Evolutionary conservation across 1,140 invertebrate genomes (phyloP), one percentile per base, ranked within the genome.

Genomic region (Dreissena rostriformis): DNA sequence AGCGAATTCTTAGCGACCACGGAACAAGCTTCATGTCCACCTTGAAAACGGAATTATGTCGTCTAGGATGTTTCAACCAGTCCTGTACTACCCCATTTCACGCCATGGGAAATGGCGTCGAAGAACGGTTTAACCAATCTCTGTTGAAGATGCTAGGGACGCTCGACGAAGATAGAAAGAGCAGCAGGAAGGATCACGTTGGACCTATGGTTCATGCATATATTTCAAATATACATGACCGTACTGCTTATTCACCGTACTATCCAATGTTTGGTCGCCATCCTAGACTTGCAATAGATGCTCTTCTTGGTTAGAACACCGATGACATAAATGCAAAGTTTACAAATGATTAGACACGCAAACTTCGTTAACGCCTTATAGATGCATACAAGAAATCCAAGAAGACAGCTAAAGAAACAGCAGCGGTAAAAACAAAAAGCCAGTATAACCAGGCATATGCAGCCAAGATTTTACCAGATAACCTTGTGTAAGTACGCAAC

Each of bases 141-240:
- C 1, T 71, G 12, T 12, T 71, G 8, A 12, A 39, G 4, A 71
- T 71, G 11, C 1, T 71, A 8, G 68, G 68, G 19, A 71, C 68
- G 10, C 22, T 71, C 0, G 68, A 71, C 7, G 68, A 71, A 24
- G 29, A 28, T 11, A 1, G 8, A 11, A 71, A 39, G 29, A 10
- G 10, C 28, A 39, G 28, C 68, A 26, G 68, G 68, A 71, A 71
- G 29, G 26, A 19, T 11, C 29, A 71, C 29, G 55, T 65, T 0
- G 74, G 57, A 6, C 61, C 57, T 11, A n/a, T 77, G 28, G 61
- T 77, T 15, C 17, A 77, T 77, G 74, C 74, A 17, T 65, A 77
- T 57, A 29, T 65, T 63, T 22, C 49, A 17, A 77, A 55, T 57
- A 77, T 65, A 28, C 74, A 66, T 12, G 17, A 65, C 11, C 63